Percentiles rank a stretch among this genome's conserved stretches.
Evolutionary conservation across 2,113 vertebrate genomes (phyloP).

Genomic region (Tychaedon coryphoeus): DNA sequence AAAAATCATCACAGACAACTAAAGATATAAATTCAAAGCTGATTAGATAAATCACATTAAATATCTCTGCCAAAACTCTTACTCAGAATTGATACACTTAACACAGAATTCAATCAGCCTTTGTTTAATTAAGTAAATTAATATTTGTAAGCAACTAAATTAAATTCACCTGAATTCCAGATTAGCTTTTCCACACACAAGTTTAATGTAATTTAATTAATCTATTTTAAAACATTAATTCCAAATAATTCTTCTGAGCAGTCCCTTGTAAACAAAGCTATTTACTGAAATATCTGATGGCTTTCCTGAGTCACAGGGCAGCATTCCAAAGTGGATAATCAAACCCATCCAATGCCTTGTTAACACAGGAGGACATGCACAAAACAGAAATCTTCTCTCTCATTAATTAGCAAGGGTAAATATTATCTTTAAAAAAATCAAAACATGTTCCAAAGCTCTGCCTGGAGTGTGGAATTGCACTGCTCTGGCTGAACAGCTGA

Average conservation of each 20-base stretch:
- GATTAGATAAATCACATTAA: neutral
- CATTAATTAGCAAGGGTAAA: neutral
- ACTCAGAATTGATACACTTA: neutral
- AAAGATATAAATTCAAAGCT: neutral
- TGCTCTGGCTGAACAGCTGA: neutral
- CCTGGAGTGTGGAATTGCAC: neutral
- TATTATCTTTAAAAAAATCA: neutral
- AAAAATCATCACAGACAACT: neutral
- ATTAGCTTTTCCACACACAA: neutral
- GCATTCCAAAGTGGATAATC: neutral
- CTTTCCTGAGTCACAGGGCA: neutral
- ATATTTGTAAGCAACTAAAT: constrained; percentile 36
- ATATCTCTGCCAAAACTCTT: neutral
- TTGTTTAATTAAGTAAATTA: constrained; percentile 42
- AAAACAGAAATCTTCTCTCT: neutral
- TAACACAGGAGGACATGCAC: neutral
- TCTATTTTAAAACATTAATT: constrained; percentile 21
- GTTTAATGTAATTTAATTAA: constrained; percentile 24
- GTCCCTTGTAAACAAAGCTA: neutral
- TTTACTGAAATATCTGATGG: neutral
- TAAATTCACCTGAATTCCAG: constrained; percentile 17
- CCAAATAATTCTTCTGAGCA: neutral
- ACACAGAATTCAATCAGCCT: neutral
- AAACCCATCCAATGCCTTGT: neutral
- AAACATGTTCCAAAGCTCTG: neutral